Conservation (phyloP, 1,140 invertebrate genomes). For the Pantala flavescens region DNA sequence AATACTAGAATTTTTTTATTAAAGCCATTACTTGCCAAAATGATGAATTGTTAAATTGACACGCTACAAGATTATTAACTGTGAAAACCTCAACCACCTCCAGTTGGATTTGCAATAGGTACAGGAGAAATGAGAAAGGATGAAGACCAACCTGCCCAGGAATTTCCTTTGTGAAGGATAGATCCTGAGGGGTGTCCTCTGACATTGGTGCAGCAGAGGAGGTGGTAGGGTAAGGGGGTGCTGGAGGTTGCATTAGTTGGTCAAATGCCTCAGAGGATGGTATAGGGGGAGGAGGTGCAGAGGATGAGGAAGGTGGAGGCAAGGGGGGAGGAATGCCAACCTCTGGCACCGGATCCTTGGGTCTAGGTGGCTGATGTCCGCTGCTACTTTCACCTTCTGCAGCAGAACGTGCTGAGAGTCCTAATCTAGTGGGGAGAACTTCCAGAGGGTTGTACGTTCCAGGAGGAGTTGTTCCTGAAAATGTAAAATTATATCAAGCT, state of each 20-base stretch:
- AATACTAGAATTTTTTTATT: no score
- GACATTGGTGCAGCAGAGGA: conserved; percentile 6
- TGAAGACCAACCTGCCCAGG: conserved; percentile 20
- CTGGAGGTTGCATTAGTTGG: conserved; percentile 14
- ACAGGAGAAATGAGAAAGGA: no score
- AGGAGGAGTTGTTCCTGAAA: conserved; percentile 23
- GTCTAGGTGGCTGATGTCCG: background rate
- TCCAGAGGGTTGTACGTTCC: conserved; percentile 43
- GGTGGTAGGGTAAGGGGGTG: conserved; percentile 9
- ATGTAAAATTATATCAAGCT: background rate
- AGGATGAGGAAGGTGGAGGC: no score
- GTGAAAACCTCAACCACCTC: no score
- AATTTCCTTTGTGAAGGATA: conserved; percentile 43
- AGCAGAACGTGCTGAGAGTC: conserved; percentile 52
- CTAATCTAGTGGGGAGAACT: conserved; percentile 66
- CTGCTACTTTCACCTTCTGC: background rate
- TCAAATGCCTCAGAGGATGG: conserved; percentile 18
- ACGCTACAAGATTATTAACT: no score
- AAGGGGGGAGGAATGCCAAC: background rate
- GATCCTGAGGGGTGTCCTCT: conserved; percentile 41
- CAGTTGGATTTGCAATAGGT: no score
- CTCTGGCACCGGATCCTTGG: background rate
- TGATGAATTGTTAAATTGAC: no score
- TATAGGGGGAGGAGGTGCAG: background rate
- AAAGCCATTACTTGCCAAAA: no score